Percentiles rank a stretch among this genome's conserved stretches.
These are phyloP conservation scores for Leptestheria dahalacensis DNA, from an alignment of 1,140 invertebrate genomes.

Conservation along the genomic window DNA sequence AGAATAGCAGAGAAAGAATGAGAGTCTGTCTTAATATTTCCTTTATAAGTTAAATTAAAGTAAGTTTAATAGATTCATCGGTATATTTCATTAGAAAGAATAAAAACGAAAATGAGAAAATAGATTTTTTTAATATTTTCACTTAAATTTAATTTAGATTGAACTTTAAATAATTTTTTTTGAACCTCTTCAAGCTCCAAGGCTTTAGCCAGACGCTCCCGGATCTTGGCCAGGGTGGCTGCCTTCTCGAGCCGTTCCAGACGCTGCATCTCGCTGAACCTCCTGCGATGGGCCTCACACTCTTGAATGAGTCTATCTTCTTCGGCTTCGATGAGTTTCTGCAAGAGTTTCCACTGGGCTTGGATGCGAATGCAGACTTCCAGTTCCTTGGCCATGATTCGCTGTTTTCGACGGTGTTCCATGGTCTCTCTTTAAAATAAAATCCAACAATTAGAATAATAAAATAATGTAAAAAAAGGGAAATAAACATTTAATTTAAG, in stretches of 20 bases:
- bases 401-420: slow-evolving; percentile 3
- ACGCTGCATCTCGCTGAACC: slow-evolving; percentile 5
- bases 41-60: too few relatives aligned
- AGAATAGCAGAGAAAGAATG: too few relatives aligned
- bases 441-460: too few relatives aligned
- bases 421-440: not conserved
- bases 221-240: not conserved
- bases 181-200: slow-evolving; percentile 6
- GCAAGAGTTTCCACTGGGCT: slow-evolving; percentile 9
- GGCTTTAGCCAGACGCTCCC: slow-evolving; percentile 1
- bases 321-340: slow-evolving; percentile 10
- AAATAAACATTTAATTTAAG: too few relatives aligned
- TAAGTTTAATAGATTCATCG: too few relatives aligned
- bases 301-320: slow-evolving; percentile 9
- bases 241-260: slow-evolving; percentile 4
- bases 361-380: slow-evolving; percentile 7
- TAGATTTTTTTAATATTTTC: too few relatives aligned
- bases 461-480: too few relatives aligned
- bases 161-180: not conserved
- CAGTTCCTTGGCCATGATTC: slow-evolving; percentile 6
- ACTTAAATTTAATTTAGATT: too few relatives aligned
- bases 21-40: too few relatives aligned
- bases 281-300: not conserved
- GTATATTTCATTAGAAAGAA: too few relatives aligned
- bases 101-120: too few relatives aligned